Evolutionary conservation across 2,888 invertebrate genomes (phyloP), one percentile per base, ranked within the genome.

Genomic region (Pyrrhia umbra): DNA sequence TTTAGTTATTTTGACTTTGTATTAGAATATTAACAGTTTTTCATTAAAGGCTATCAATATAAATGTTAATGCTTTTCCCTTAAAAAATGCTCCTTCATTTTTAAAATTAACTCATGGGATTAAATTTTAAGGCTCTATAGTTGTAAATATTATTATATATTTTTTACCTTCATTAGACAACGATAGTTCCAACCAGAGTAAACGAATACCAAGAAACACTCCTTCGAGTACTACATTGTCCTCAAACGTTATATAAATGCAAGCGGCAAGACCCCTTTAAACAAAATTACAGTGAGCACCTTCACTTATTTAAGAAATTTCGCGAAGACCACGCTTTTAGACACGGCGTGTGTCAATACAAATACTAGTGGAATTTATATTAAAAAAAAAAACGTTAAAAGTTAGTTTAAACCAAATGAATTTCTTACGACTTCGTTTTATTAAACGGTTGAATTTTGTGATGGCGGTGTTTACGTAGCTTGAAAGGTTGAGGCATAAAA

Each of bases 281-380:
- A 52, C 42, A 66, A 68, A 68, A 65, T 78, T 78, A 75, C 51
- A 71, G 52, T 75, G 70, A 72, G 63, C 60, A 73, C 72, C 58
- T 49, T 8, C 47, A 68, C 59, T 75, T 74, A 77, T 79, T 81
- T 73, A 75, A 70, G 60, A 68, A 80, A 79, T 55, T 82, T 74
- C 23, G 43, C 64, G 54, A 67, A 63, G 58, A 73, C 73, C 59
- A 62, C 65, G 51, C 54, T 66, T 73, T 69, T 64, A 52, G 42
- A 65, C 54, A 68, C 62, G 68, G 72, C 70, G 76, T 79, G 66
- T 59, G 58, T 68, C 58, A 71, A 68, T 72, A 68, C 18, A 9
- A 34, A 40, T 18, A 25, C 40, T 34, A n/a, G 16, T n/a, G 50
- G 73, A 77, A 74, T 74, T 74, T 61, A 70, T 64, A 75, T 61